Conservation (phyloP, 2,113 vertebrate species). For the Sterna hirundo region DNA sequence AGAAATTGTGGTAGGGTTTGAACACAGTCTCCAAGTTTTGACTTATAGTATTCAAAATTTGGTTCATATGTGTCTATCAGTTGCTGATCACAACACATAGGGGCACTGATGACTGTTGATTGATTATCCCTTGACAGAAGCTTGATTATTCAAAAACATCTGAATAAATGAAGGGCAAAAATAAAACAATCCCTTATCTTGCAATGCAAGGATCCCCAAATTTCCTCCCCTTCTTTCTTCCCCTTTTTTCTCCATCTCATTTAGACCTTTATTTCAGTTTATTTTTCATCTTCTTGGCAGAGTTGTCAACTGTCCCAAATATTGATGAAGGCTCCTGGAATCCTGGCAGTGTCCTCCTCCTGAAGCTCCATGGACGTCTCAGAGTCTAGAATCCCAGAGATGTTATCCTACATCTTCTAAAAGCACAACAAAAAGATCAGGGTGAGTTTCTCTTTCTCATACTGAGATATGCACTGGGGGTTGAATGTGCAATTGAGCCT, state of each 20-base stretch:
- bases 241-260: background rate
- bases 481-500: background rate
- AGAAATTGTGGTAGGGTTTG: background rate
- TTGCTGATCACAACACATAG: background rate
- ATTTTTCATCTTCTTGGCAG: background rate
- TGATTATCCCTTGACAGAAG: background rate
- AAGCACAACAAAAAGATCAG: background rate
- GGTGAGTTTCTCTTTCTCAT: background rate
- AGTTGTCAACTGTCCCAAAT: background rate
- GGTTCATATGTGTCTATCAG: background rate
- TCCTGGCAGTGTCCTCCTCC: background rate
- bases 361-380: background rate
- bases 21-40: background rate
- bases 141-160: background rate
- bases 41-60: background rate
- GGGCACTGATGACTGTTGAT: background rate
- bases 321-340: background rate
- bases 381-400: background rate
- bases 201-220: background rate
- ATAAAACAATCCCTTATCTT: background rate
- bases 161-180: background rate
- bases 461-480: background rate
- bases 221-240: background rate
- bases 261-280: background rate
- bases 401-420: background rate